Evolutionary conservation across 2,113 vertebrate species (phyloP).

Genomic region (Bucco capensis): DNA sequence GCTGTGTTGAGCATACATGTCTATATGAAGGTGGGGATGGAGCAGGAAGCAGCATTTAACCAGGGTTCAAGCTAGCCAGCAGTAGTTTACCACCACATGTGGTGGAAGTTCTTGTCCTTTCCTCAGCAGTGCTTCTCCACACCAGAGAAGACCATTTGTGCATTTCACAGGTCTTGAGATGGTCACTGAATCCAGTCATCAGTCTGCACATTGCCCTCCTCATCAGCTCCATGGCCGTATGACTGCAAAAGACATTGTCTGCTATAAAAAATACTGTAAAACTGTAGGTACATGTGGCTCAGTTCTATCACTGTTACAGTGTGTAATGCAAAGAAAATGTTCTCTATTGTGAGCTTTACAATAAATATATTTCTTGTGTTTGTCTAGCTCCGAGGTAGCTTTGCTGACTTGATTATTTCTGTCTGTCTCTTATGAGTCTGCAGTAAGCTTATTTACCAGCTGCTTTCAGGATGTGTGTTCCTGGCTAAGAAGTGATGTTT

Average conservation of each 20-base stretch:
- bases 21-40: neutral
- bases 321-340: neutral
- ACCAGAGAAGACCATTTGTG: neutral
- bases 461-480: neutral
- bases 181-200: neutral
- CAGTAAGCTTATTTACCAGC: conserved; percentile 6
- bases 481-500: neutral
- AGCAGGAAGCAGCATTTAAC: neutral
- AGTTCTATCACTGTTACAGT: neutral
- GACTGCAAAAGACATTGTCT: neutral
- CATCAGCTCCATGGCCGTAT: neutral
- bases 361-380: neutral
- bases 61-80: neutral
- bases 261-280: neutral
- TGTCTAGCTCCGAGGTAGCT: neutral
- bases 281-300: neutral
- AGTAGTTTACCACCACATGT: accelerated
- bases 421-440: neutral
- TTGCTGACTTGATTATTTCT: neutral
- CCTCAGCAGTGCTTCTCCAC: neutral
- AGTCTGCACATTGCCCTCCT: neutral
- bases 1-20: accelerated
- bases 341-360: neutral
- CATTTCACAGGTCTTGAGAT: neutral
- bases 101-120: neutral